Evolutionary conservation across 2,113 vertebrate genomes (phyloP).

Genomic region (Rhinoderma darwinii): DNA sequence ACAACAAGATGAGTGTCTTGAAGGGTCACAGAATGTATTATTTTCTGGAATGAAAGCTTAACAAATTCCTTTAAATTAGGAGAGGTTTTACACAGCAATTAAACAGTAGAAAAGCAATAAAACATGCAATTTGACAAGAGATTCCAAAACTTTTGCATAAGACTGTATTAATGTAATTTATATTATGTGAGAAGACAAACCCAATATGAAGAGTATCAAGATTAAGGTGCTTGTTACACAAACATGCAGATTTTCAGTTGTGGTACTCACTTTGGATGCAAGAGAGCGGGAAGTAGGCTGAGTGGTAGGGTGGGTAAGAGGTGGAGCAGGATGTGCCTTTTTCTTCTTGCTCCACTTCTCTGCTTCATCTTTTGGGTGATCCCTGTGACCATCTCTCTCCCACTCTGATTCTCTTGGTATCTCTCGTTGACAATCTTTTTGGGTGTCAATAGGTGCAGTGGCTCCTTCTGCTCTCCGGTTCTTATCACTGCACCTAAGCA

Average conservation of each 20-base stretch:
- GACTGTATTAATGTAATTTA: not conserved
- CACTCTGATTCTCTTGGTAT: conserved; percentile 39
- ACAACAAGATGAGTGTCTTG: no score
- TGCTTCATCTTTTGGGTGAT: conserved; percentile 43
- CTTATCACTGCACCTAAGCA: conserved; percentile 57
- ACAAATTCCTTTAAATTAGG: no score
- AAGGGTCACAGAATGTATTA: no score
- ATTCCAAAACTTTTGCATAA: not conserved
- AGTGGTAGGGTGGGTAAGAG: not conserved
- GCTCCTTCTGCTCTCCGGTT: conserved; percentile 51
- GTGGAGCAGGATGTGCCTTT: not conserved
- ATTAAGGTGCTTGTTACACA: not conserved
- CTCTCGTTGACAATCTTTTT: conserved; percentile 51
- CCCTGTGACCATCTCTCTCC: conserved; percentile 49
- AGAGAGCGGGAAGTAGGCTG: conserved; percentile 17
- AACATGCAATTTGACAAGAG: not conserved
- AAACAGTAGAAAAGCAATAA: not conserved
- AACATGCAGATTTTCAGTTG: not conserved
- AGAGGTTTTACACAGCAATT: no score
- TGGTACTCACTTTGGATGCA: conserved; percentile 47
- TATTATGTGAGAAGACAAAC: not conserved
- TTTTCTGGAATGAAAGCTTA: no score
- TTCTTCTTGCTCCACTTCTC: conserved; percentile 45
- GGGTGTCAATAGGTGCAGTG: conserved; percentile 26
- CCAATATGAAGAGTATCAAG: not conserved